These are phyloP conservation scores for Metaphire vulgaris DNA, from an alignment of 1,140 invertebrate genomes.

Conservation along the genomic window DNA sequence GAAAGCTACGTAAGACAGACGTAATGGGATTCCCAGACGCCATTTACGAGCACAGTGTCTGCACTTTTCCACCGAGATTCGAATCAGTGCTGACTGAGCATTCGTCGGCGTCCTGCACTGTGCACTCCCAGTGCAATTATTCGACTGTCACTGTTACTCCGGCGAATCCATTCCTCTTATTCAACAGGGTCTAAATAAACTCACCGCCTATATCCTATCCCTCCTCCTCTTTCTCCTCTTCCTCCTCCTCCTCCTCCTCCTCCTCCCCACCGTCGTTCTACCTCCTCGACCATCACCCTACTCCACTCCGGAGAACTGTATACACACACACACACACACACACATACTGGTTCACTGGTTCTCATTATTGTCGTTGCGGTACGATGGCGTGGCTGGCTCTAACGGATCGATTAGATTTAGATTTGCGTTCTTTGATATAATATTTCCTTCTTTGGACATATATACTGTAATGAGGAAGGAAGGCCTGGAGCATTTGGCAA, in stretches of 20 bases:
- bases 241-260: neutral
- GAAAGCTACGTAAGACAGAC: too few species aligned
- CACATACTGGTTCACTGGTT: neutral
- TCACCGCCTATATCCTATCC: neutral
- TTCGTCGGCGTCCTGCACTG: neutral
- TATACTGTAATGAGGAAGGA: neutral
- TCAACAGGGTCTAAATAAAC: neutral
- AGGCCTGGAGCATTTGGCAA: too few species aligned
- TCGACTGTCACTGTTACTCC: neutral
- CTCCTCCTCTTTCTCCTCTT: neutral
- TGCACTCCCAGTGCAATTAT: neutral
- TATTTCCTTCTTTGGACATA: neutral
- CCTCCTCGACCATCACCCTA: neutral
- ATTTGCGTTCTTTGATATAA: neutral
- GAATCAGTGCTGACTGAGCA: neutral
- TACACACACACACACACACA: neutral
- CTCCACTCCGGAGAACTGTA: neutral
- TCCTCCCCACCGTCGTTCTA: neutral
- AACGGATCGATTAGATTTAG: neutral
- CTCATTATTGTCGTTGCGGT: neutral
- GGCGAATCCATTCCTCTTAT: neutral
- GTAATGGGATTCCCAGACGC: too few species aligned
- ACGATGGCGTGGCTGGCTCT: neutral
- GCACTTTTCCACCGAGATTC: too few species aligned
- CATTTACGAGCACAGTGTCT: too few species aligned